phyloP scores from a whole-genome alignment of 2,797 vertebrate genomes.

The Periparus ater region DNA sequence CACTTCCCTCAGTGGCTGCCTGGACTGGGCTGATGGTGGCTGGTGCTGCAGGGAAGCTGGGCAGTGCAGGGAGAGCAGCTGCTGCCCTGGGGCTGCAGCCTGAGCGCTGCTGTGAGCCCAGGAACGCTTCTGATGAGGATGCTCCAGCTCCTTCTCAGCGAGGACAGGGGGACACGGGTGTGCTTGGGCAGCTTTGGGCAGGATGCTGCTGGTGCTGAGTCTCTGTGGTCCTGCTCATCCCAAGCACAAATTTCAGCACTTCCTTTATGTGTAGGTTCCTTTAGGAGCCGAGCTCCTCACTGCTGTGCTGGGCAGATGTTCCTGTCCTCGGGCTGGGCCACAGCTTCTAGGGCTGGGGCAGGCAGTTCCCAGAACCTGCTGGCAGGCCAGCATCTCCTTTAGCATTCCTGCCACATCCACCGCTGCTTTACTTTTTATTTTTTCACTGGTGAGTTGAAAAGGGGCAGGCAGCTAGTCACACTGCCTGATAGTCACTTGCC shows the following conservation, averaged over 20 bases:
- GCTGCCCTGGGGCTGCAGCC: not conserved
- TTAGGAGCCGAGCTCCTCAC: accelerated
- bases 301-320: accelerated
- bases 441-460: not conserved
- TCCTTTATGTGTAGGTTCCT: not conserved
- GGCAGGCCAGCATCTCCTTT: not conserved
- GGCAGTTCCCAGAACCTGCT: not conserved
- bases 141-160: not conserved
- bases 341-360: not conserved
- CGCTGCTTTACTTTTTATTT: not conserved
- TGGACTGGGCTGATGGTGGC: not conserved
- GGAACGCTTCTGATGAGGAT: accelerated
- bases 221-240: not conserved
- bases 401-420: not conserved
- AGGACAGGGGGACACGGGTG: accelerated
- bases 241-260: not conserved
- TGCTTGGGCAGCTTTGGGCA: not conserved
- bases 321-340: accelerated
- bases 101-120: too few species aligned
- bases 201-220: not conserved
- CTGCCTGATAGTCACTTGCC: slow-evolving; percentile 44
- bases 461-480: slow-evolving; percentile 18
- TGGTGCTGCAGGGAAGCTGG: not conserved
- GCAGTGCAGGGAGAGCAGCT: not conserved
- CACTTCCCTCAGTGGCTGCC: not conserved